Conservation (phyloP, 2,113 vertebrate species). For the Nesogale talazaci region DNA sequence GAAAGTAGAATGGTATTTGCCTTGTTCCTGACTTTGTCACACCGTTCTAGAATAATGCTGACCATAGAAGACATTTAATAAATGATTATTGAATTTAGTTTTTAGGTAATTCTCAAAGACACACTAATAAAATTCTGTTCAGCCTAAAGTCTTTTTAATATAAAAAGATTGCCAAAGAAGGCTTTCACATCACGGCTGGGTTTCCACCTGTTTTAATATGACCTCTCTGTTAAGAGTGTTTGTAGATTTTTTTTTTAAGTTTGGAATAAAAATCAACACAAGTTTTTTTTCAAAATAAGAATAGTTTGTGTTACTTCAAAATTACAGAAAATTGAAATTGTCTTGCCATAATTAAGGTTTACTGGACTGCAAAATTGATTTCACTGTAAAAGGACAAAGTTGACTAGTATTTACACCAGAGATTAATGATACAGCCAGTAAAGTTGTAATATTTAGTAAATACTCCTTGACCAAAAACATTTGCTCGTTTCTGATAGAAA, state of each 20-base stretch:
- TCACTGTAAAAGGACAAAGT: not conserved
- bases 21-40: constrained; percentile 28
- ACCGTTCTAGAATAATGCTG: not conserved
- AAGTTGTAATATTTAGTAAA: not conserved
- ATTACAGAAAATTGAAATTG: constrained; percentile 49
- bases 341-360: not conserved
- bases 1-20: constrained; percentile 32
- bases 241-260: constrained; percentile 37
- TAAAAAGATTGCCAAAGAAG: constrained; percentile 9
- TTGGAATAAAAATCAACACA: not conserved
- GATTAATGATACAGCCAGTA: not conserved
- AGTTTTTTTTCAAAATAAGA: no score
- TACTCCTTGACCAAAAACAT: not conserved
- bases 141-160: not conserved
- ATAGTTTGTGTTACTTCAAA: not conserved
- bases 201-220: not conserved
- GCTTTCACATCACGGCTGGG: not conserved
- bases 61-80: constrained; percentile 38
- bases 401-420: not conserved
- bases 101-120: constrained; percentile 1
- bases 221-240: not conserved
- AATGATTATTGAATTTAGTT: not conserved
- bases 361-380: not conserved
- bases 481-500: not conserved
- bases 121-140: constrained; percentile 6